Evolutionary conservation across 2,113 vertebrate genomes (phyloP).

Genomic region (Dicrurus megarhynchus): DNA sequence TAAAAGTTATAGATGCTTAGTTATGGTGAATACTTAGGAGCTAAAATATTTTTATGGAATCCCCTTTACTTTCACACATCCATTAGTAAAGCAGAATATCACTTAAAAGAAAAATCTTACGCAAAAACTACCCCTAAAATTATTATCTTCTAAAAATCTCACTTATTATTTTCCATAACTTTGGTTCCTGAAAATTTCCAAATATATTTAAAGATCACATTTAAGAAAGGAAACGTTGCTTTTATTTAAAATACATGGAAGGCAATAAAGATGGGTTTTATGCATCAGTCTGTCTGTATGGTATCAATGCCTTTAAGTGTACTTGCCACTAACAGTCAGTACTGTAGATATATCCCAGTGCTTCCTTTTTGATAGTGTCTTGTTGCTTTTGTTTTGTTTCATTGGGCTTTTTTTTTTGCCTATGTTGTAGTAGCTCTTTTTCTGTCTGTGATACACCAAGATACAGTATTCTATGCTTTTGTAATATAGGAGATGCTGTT

Average conservation of each 20-base stretch:
- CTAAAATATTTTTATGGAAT: neutral
- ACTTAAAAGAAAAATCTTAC: neutral
- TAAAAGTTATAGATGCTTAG: neutral
- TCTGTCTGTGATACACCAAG: neutral
- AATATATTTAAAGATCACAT: neutral
- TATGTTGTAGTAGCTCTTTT: neutral
- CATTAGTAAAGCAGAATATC: neutral
- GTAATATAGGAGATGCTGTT: neutral
- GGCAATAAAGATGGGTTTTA: neutral
- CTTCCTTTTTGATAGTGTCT: neutral
- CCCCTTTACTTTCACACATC: neutral
- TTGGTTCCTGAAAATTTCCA: neutral
- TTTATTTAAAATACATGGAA: neutral
- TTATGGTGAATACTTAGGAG: neutral
- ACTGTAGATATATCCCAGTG: neutral
- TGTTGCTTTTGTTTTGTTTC: neutral
- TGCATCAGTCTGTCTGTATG: neutral
- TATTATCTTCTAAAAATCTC: neutral
- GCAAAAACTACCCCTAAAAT: neutral
- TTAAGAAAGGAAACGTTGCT: neutral
- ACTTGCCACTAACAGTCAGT: neutral
- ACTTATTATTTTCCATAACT: neutral
- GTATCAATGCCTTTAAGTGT: neutral
- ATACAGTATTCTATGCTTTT: neutral
- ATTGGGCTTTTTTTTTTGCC: neutral